Conservation (phyloP, 2,113 vertebrate genomes). For the Lasiurus borealis region DNA sequence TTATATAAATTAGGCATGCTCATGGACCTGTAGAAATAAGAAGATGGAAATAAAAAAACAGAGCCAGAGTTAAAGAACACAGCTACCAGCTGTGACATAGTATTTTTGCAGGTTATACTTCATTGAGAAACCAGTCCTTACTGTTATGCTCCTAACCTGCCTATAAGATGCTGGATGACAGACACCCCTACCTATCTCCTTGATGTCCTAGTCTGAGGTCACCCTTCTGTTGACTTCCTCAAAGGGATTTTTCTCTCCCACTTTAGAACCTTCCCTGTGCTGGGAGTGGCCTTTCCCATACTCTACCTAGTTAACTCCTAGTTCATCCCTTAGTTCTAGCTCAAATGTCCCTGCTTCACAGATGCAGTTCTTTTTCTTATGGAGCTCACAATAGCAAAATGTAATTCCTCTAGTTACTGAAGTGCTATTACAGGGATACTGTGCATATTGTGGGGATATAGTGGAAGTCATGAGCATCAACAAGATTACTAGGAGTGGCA, state of each 20-base stretch:
- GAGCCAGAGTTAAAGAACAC: not conserved
- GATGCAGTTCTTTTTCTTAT: not conserved
- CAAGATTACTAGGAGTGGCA: not conserved
- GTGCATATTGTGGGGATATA: fast-evolving
- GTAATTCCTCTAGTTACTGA: not conserved
- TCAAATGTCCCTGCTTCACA: not conserved
- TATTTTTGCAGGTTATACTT: not conserved
- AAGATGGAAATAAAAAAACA: not conserved
- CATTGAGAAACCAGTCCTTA: not conserved
- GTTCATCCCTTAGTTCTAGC: not conserved
- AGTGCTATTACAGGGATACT: not conserved
- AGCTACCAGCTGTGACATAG: not conserved
- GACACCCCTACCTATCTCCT: not conserved
- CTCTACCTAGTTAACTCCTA: not conserved
- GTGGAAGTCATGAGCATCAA: not conserved
- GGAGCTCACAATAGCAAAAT: not conserved
- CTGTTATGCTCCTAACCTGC: not conserved
- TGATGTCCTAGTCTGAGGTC: not conserved
- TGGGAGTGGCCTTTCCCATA: not conserved
- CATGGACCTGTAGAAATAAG: not conserved
- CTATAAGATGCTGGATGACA: not conserved
- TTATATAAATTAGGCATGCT: not conserved
- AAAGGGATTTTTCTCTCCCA: not conserved
- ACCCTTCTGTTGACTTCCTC: not conserved
- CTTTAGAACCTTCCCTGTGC: not conserved